A percentile compares a stretch with the other conserved stretches of the same genome.
Evolutionary conservation across 2,113 vertebrate species (phyloP).

Genomic region (Oryzias curvinotus): DNA sequence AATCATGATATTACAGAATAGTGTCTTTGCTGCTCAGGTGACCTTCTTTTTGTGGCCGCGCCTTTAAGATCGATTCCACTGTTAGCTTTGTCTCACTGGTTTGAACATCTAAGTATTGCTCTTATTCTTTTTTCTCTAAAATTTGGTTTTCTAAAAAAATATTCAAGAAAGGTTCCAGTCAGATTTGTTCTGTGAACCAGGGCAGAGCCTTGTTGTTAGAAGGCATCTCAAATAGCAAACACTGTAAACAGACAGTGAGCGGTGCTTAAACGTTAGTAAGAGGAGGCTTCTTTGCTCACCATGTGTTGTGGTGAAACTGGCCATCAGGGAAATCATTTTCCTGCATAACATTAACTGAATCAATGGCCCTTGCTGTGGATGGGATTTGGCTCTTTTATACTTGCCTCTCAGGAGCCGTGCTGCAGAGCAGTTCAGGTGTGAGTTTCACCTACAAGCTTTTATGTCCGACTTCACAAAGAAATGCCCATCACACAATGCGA

Average conservation of each 20-base stretch:
- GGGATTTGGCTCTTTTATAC: conserved; percentile 63
- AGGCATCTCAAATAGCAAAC: conserved; percentile 58
- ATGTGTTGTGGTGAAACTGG: conserved; percentile 63
- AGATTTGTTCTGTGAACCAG: conserved; percentile 25
- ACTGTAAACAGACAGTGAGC: conserved; percentile 64
- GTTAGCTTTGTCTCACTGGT: conserved; percentile 1
- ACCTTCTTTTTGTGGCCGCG: neutral
- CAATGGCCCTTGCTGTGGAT: conserved; percentile 70
- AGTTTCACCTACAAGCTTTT: conserved; percentile 51
- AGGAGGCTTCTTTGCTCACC: conserved; percentile 59
- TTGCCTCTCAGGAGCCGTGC: conserved; percentile 57
- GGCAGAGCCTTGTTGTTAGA: conserved; percentile 13
- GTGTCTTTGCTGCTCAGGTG: conserved; percentile 4
- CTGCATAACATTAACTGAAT: conserved; percentile 80
- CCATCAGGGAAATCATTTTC: conserved; percentile 78
- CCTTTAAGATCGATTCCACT: neutral
- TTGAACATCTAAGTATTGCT: conserved; percentile 25
- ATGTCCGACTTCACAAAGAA: conserved; percentile 44
- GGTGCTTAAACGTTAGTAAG: conserved; percentile 64
- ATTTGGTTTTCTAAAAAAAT: conserved; percentile 8
- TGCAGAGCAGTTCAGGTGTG: conserved; percentile 48
- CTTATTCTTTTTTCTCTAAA: conserved; percentile 1
- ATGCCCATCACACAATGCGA: conserved; percentile 32
- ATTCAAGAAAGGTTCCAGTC: neutral
- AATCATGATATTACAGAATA: neutral